Conservation (phyloP, 1,140 invertebrate species). For the Saccostrea cuccullata region DNA sequence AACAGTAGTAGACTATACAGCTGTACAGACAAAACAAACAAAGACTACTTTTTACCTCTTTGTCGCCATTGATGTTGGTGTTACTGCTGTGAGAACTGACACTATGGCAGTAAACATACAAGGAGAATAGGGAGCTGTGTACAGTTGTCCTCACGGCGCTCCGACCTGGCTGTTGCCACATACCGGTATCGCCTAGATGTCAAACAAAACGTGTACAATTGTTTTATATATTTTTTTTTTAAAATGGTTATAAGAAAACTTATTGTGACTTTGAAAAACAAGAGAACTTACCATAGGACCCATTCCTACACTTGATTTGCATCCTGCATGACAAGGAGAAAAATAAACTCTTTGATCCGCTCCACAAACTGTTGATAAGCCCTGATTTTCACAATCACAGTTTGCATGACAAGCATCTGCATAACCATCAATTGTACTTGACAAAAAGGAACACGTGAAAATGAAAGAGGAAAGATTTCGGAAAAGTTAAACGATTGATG, state of each 20-base stretch:
- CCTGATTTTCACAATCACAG: constrained; percentile 59
- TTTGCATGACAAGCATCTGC: constrained; percentile 58
- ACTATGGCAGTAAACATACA: constrained; percentile 64
- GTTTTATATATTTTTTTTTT: too few relatives aligned
- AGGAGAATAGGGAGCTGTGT: constrained; percentile 56
- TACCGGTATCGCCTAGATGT: too few relatives aligned
- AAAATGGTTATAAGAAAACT: background rate
- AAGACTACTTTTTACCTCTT: constrained; percentile 60
- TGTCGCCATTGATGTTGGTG: constrained; percentile 63
- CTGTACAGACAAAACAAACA: too few relatives aligned
- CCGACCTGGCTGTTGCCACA: constrained; percentile 57
- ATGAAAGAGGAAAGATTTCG: too few relatives aligned
- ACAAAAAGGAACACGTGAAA: background rate
- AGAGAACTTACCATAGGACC: constrained; percentile 25
- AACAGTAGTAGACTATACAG: too few relatives aligned
- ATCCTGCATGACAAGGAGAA: constrained; percentile 94
- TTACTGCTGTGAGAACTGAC: constrained; percentile 56
- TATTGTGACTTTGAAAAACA: background rate
- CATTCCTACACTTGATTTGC: constrained; percentile 70
- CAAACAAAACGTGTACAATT: background rate
- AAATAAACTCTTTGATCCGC: constrained; percentile 92
- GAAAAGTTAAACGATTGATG: too few relatives aligned
- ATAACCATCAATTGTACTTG: constrained; percentile 54
- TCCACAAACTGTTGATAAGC: constrained; percentile 76
- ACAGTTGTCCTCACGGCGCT: constrained; percentile 60